Evolutionary conservation across 2,113 vertebrate species (phyloP).

Genomic region (Acanthisitta chloris): DNA sequence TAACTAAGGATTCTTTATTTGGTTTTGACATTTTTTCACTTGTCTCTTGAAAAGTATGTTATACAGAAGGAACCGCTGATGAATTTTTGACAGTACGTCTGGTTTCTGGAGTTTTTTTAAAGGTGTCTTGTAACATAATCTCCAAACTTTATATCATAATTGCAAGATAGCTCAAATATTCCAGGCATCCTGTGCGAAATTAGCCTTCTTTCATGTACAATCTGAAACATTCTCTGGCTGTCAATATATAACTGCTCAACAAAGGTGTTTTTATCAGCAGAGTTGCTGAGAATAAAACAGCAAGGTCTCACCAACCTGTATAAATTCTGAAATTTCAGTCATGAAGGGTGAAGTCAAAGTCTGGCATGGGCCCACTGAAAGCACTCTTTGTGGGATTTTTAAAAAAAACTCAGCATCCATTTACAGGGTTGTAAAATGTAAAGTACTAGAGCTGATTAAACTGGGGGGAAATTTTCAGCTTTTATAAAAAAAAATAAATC

Average conservation of each 20-base stretch:
- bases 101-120: not conserved
- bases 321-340: not conserved
- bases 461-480: not conserved
- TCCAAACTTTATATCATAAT: not conserved
- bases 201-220: not conserved
- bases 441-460: not conserved
- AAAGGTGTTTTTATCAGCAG: not conserved
- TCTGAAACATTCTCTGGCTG: not conserved
- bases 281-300: not conserved
- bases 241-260: not conserved
- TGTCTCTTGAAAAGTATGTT: not conserved
- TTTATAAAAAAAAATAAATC: not conserved
- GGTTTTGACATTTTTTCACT: constrained; percentile 40
- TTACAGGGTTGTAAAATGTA: not conserved
- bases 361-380: not conserved
- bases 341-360: not conserved
- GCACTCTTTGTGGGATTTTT: not conserved
- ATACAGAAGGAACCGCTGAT: not conserved
- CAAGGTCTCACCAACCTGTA: not conserved
- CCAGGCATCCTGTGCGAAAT: not conserved
- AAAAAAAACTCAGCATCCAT: not conserved
- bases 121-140: not conserved
- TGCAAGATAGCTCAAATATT: not conserved
- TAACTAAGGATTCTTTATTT: not conserved
- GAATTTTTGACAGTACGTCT: constrained; percentile 5